phyloP scores from a whole-genome alignment of 2,113 vertebrate genomes.

The Corydoras maculifer region DNA sequence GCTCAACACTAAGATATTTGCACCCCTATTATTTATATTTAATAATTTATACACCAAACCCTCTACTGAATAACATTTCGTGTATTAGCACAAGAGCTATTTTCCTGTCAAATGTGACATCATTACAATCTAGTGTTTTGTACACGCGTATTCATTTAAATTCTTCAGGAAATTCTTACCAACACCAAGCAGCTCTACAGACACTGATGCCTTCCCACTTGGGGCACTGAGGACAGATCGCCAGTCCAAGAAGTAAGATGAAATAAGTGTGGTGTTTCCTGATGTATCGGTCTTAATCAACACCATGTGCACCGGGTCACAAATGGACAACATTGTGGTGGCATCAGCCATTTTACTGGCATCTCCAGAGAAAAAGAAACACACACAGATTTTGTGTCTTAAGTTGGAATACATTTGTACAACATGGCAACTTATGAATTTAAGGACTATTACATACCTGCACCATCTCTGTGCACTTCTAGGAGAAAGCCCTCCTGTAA shows the following conservation, averaged over 20 bases:
- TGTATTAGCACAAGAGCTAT: too few relatives aligned
- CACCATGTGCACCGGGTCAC: conserved; percentile 90
- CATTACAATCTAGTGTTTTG: too few relatives aligned
- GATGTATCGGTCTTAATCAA: conserved; percentile 85
- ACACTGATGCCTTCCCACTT: conserved; percentile 69
- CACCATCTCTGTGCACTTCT: conserved; percentile 80
- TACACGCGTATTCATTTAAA: too few relatives aligned
- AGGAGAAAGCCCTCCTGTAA: conserved; percentile 88
- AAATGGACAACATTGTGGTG: conserved; percentile 86
- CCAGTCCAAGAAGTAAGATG: conserved; percentile 95
- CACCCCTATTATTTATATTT: too few relatives aligned
- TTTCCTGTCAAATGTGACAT: too few relatives aligned
- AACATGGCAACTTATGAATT: too few relatives aligned
- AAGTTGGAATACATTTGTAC: too few relatives aligned
- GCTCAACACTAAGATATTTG: too few relatives aligned
- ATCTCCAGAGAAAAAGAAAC: conserved; percentile 58
- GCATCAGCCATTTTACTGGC: conserved; percentile 85
- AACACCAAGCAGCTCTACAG: conserved; percentile 90
- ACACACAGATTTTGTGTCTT: too few relatives aligned
- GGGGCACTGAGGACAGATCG: conserved; percentile 79
- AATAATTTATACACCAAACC: too few relatives aligned
- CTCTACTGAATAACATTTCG: too few relatives aligned
- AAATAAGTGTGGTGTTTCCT: conserved; percentile 81
- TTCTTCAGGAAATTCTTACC: conserved; percentile 71
- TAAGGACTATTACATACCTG: neutral